These are phyloP conservation scores for Sarcophaga bullata DNA, from an alignment of 1,140 invertebrate species.

Conservation along the genomic window DNA sequence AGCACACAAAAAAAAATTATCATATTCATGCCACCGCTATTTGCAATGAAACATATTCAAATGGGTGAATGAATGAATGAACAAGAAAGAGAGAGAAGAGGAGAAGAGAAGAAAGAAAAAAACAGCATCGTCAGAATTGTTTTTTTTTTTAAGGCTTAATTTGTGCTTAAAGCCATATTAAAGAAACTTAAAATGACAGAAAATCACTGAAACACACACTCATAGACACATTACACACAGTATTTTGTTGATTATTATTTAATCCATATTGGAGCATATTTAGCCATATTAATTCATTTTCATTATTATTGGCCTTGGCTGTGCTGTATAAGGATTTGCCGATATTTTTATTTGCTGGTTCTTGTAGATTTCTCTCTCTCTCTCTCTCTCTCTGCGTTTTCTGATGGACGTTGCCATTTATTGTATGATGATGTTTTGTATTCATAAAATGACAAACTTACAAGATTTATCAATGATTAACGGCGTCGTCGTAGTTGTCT, in stretches of 20 bases:
- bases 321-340: background rate
- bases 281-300: no score
- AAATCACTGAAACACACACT: background rate
- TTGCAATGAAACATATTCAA: no score
- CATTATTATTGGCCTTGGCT: no score
- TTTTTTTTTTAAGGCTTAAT: background rate
- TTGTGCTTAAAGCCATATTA: background rate
- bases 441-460: background rate
- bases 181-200: background rate
- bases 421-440: no score
- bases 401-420: background rate
- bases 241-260: background rate
- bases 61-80: no score
- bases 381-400: background rate
- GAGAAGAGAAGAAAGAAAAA: background rate
- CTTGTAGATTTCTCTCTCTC: background rate
- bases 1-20: background rate
- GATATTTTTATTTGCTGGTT: background rate
- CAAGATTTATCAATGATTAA: background rate
- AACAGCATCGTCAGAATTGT: conserved; percentile 22
- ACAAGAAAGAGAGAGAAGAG: no score
- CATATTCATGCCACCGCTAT: no score
- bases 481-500: background rate
- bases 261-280: background rate
- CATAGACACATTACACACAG: background rate